A percentile compares a stretch with the other conserved stretches of the same genome.
Evolutionary conservation across 2,797 vertebrate species (phyloP).

Genomic region (Myripristis murdjan): DNA sequence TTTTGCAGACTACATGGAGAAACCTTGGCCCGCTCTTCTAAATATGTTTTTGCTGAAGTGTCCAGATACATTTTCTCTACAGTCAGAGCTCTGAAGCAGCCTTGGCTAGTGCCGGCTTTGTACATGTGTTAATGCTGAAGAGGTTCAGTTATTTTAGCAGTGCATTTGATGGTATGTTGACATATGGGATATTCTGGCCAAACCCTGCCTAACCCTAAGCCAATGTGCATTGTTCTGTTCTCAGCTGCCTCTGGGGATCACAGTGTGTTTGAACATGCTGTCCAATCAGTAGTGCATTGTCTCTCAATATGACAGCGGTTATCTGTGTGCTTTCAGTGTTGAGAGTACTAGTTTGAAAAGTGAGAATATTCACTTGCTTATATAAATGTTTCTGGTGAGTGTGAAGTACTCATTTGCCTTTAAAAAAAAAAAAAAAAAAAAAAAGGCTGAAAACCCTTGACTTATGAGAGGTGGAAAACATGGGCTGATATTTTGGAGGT

Average conservation of each 20-base stretch:
- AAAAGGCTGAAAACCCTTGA: slow-evolving; percentile 36
- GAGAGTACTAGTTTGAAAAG: slow-evolving; percentile 24
- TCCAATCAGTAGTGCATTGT: slow-evolving; percentile 52
- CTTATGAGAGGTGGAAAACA: slow-evolving; percentile 66
- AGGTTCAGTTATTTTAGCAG: slow-evolving; percentile 77
- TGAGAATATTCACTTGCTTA: slow-evolving; percentile 5
- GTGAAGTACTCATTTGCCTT: slow-evolving; percentile 35
- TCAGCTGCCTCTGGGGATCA: slow-evolving; percentile 52
- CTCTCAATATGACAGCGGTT: slow-evolving; percentile 47
- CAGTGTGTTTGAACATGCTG: slow-evolving; percentile 56
- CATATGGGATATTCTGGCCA: slow-evolving; percentile 72
- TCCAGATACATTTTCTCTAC: slow-evolving; percentile 79
- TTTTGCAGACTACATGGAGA: slow-evolving; percentile 69
- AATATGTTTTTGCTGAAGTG: slow-evolving; percentile 79
- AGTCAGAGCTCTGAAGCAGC: slow-evolving; percentile 66
- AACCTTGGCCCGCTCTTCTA: slow-evolving; percentile 76
- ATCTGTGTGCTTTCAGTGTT: slow-evolving; percentile 38
- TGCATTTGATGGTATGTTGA: slow-evolving; percentile 81
- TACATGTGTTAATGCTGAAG: slow-evolving; percentile 80
- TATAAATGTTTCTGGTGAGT: slow-evolving; percentile 29
- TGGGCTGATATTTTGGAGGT: slow-evolving; percentile 69
- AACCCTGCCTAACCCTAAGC: slow-evolving; percentile 54
- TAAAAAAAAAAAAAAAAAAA: background rate
- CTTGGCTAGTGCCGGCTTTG: slow-evolving; percentile 65
- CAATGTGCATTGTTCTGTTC: slow-evolving; percentile 66